Conservation (phyloP, 1,140 invertebrate species). For the Coenobita brevimanus region DNA sequence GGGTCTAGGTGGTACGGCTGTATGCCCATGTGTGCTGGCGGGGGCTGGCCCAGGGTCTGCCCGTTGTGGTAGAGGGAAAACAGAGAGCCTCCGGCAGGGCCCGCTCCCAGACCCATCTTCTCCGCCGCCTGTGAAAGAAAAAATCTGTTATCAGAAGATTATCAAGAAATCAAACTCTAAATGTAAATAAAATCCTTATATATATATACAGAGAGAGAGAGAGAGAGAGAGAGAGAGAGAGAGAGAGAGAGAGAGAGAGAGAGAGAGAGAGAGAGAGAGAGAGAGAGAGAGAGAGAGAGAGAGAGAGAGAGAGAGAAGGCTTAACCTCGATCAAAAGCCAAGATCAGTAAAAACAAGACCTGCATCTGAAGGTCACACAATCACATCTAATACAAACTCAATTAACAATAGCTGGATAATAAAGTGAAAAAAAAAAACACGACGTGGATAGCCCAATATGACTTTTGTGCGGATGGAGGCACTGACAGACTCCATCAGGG, state of each 20-base stretch:
- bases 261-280: neutral
- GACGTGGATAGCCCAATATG: no score
- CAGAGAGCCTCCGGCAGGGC: conserved; percentile 79
- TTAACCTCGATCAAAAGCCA: no score
- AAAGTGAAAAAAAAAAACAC: no score
- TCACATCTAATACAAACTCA: no score
- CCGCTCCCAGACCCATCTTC: conserved; percentile 86
- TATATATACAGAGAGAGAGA: no score
- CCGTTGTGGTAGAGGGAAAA: conserved; percentile 93
- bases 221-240: neutral
- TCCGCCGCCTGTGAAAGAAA: conserved; percentile 84
- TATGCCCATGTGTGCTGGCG: conserved; percentile 97
- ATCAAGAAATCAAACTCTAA: no score
- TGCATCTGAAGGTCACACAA: no score
- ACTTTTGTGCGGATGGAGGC: no score
- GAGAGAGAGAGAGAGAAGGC: neutral
- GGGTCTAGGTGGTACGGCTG: conserved; percentile 87
- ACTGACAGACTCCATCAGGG: no score
- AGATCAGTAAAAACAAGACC: no score
- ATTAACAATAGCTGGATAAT: no score
- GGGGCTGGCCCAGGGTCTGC: conserved; percentile 89
- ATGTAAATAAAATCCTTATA: conserved; percentile 11
- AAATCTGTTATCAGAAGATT: no score
- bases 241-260: neutral
- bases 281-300: neutral